Evolutionary conservation across 2,888 invertebrate genomes (phyloP), one percentile per base, ranked within the genome.

Genomic region (Lithophane semibrunnea): DNA sequence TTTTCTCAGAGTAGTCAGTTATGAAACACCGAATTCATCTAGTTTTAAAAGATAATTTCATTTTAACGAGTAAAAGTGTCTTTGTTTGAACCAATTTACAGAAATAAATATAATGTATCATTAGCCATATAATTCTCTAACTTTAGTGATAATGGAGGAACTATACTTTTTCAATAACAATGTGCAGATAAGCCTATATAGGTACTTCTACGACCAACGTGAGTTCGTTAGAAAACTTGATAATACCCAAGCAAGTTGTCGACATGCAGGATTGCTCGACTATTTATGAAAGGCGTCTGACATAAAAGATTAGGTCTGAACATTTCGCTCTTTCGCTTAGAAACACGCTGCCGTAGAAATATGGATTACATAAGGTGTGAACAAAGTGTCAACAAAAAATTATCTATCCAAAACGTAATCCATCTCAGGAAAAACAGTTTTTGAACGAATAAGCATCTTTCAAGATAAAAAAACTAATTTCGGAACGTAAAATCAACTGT

Each of bases 401-500:
- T 4, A 71, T n/a, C 10, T 7, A 18, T 18, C 12, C 4, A 37
- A 42, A n/a, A 47, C 16, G 29, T 12, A 37, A 37, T 47, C 7
- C 1, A 3, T 37, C 24, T 44, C 18, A 58, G 0, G 79, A 9
- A 3, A 5, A 13, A 24, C 3, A 0, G 24, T 69, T 81, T 77
- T 54, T 72, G 54, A 9, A 84, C 81, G 77, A 68, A 63, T 8
- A 37, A n/a, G 21, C 0, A 65, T 37, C 8, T 60, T 42, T 71
- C 64, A 71, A 42, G 13, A n/a, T 76, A 13, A 0, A 24, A 29
- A 58, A 64, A 12, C 3, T n/a, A 42, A 61, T 78, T 83, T 77
- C 85, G 47, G 73, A 84, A 85, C 85, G 82, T 29, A 61, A 13
- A 13, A 21, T 3, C 1, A 56, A 68, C 37, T 77, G 77, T 44